phyloP scores from a whole-genome alignment of 1,140 invertebrate species.

The Bacillus rossius region DNA sequence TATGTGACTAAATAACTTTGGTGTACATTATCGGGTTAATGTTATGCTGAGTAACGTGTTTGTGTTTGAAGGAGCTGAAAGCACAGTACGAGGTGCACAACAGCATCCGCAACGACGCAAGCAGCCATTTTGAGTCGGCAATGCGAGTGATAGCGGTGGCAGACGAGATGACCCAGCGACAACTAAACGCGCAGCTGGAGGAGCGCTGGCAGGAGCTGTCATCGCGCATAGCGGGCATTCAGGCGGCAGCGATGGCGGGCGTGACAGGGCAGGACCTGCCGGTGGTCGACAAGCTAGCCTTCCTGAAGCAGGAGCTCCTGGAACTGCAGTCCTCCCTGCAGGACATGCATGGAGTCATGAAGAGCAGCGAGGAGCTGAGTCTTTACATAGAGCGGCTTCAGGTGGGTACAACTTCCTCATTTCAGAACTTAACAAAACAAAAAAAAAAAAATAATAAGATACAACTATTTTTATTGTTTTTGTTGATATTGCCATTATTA shows the following conservation, averaged over 20 bases:
- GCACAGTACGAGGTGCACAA: slow-evolving; percentile 84
- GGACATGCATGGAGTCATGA: slow-evolving; percentile 66
- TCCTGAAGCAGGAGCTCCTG: slow-evolving; percentile 65
- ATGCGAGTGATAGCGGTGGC: slow-evolving; percentile 68
- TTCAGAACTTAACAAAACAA: too few species aligned
- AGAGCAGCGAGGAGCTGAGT: slow-evolving; percentile 72
- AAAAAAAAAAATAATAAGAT: too few species aligned
- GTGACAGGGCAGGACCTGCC: slow-evolving; percentile 64
- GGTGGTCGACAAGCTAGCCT: slow-evolving; percentile 60
- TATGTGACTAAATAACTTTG: too few species aligned
- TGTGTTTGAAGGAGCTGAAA: slow-evolving; percentile 81
- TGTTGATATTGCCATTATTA: too few species aligned
- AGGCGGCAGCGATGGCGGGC: slow-evolving; percentile 56
- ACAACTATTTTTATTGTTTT: too few species aligned
- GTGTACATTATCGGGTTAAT: too few species aligned
- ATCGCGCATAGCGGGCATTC: slow-evolving; percentile 55
- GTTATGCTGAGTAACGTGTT: too few species aligned
- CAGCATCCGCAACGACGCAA: slow-evolving; percentile 63
- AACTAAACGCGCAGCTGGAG: slow-evolving; percentile 67
- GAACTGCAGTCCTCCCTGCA: slow-evolving; percentile 61
- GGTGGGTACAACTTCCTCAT: too few species aligned
- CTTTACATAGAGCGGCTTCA: slow-evolving; percentile 72
- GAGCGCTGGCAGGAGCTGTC: slow-evolving; percentile 66
- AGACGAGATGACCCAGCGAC: slow-evolving; percentile 73
- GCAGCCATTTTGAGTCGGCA: slow-evolving; percentile 66